These are phyloP conservation scores for Thumatha senex DNA, from an alignment of 2,888 invertebrate genomes.

Conservation along the genomic window DNA sequence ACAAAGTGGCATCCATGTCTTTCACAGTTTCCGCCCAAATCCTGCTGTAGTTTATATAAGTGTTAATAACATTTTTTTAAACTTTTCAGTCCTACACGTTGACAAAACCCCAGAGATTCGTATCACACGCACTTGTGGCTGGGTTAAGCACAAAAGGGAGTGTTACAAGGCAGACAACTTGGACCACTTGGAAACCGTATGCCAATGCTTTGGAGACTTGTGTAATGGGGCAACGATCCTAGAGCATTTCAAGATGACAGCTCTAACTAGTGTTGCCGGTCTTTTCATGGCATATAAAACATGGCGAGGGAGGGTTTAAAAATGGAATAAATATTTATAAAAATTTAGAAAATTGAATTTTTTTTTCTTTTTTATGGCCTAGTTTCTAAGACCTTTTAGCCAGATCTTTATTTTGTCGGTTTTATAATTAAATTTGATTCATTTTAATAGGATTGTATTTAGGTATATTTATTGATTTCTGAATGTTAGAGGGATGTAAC, in stretches of 20 bases:
- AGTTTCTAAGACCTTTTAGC: too few species aligned
- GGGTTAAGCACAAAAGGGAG: constrained; percentile 66
- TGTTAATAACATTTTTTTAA: neutral
- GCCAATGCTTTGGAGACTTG: constrained; percentile 84
- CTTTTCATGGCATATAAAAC: constrained; percentile 37
- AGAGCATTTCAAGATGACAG: constrained; percentile 43
- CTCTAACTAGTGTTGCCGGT: constrained; percentile 30
- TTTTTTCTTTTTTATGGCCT: too few species aligned
- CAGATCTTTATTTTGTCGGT: too few species aligned
- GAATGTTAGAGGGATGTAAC: too few species aligned
- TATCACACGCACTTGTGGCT: constrained; percentile 85
- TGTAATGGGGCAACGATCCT: constrained; percentile 75
- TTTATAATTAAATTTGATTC: too few species aligned
- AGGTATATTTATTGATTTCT: too few species aligned
- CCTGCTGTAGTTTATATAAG: too few species aligned
- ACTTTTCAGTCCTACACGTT: constrained; percentile 59
- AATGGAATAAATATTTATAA: neutral
- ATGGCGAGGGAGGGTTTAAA: constrained; percentile 40
- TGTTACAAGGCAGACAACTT: constrained; percentile 84
- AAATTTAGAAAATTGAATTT: too few species aligned
- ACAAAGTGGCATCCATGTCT: too few species aligned
- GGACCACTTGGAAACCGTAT: constrained; percentile 83
- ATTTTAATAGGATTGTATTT: too few species aligned
- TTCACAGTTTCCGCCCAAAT: too few species aligned
- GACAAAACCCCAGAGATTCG: constrained; percentile 63